phyloP scores from a whole-genome alignment of 1,140 invertebrate genomes.

The Rhopalosiphum maidis region DNA sequence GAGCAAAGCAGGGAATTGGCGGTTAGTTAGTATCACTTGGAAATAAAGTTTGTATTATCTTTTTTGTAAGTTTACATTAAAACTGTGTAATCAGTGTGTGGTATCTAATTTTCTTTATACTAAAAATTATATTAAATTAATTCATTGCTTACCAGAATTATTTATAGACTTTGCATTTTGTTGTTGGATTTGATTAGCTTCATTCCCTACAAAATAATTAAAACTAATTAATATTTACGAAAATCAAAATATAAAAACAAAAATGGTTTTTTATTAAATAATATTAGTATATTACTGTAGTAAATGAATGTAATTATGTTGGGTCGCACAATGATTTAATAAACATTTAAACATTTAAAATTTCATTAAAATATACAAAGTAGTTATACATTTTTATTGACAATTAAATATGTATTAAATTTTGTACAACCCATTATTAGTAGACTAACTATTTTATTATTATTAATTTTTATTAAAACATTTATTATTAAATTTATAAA shows the following conservation, averaged over 20 bases:
- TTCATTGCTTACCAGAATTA: slow-evolving; percentile 42
- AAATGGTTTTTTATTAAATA: background rate
- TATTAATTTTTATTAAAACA: background rate
- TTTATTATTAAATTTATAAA: no score
- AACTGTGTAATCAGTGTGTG: background rate
- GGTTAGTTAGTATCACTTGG: background rate
- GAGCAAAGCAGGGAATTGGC: slow-evolving; percentile 46
- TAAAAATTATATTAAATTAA: background rate
- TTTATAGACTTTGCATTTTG: slow-evolving; percentile 45
- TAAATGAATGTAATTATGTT: background rate
- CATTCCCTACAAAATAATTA: slow-evolving; percentile 37
- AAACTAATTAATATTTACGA: background rate
- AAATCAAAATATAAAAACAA: background rate
- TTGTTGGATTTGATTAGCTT: slow-evolving; percentile 21
- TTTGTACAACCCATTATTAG: background rate
- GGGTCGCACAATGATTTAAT: background rate
- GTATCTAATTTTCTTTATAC: background rate
- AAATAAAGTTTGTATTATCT: background rate
- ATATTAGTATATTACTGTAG: background rate
- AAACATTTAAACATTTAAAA: background rate
- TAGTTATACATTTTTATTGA: no score
- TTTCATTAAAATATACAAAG: background rate
- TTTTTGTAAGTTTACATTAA: slow-evolving; percentile 26
- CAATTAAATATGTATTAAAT: background rate
- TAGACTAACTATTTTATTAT: background rate